Base-by-base conservation (phyloP, 2,888 invertebrate species). In the Hofmannophila pseudospretella region DNA sequence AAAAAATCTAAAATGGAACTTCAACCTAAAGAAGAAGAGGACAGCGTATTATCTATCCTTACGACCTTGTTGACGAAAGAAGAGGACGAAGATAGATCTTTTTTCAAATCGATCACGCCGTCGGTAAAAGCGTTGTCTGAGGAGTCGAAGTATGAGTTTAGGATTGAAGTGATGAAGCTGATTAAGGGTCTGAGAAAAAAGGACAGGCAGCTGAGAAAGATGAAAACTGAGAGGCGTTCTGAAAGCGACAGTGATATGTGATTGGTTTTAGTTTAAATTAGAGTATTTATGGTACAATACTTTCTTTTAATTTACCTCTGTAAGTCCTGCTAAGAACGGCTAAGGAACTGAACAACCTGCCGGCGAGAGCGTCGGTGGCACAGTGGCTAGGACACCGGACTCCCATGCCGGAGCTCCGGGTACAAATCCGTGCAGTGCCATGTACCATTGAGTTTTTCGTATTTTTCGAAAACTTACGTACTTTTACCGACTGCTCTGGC, bases 21-120 rank as follows among this genome's bases (percentile, higher is more conserved):
- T 9, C 4, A 7, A 10, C 8, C 34, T n/a, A 1, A 25, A 12
- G 10, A 38, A 42, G 7, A 46, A 3, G 49, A 55, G 9, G 67
- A 50, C 25, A n/a, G n/a, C n/a, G n/a, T n/a, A n/a, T n/a, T n/a
- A n/a, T n/a, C n/a, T n/a, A n/a, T n/a, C n/a, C n/a, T n/a, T n/a
- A n/a, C n/a, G n/a, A n/a, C n/a, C n/a, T n/a, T n/a, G n/a, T n/a
- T n/a, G n/a, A n/a, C n/a, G n/a, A n/a, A n/a, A 20, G 80, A 81
- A 34, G 73, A 77, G 3, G 80, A 81, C 14, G 79, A 79, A 32
- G 79, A 80, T 26, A 64, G 71, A 28, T 66, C 78, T 0, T 81
- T 80, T 51, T 81, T 81, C 35, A 73, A 64, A 20, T 78, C 79
- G 0, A 67, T 81, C 27, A 63, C 65, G 1, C 77, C 79, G 0